Evolutionary conservation across 1,140 invertebrate genomes (phyloP).

Genomic region (Diuraphis noxia): DNA sequence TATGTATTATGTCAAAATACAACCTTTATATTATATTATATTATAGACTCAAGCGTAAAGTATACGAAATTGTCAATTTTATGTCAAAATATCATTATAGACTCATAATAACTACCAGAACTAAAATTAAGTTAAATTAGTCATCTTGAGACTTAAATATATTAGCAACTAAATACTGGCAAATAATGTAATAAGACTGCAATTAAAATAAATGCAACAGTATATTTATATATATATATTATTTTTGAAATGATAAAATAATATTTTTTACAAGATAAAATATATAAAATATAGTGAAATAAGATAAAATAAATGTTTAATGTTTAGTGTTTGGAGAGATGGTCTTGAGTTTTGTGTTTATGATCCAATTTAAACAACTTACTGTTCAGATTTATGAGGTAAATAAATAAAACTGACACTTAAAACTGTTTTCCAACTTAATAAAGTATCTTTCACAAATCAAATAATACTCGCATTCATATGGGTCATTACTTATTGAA

Average conservation of each 20-base stretch:
- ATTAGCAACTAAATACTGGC: neutral
- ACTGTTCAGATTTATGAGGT: slow-evolving; percentile 3
- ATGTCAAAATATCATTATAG: neutral
- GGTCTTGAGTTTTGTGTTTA: neutral
- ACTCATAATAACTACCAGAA: no score
- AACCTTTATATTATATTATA: neutral
- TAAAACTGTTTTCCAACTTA: neutral
- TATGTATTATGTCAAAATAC: neutral
- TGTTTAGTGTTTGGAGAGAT: neutral
- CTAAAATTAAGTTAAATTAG: no score
- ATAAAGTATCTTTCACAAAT: neutral
- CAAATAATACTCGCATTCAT: neutral
- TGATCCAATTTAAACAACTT: slow-evolving; percentile 19
- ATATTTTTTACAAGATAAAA: neutral
- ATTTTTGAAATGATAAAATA: neutral
- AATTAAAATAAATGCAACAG: neutral
- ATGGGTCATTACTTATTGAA: neutral
- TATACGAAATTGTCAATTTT: neutral
- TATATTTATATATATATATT: neutral
- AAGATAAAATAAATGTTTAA: slow-evolving; percentile 15
- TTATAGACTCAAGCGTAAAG: neutral
- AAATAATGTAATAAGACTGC: neutral
- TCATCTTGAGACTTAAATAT: neutral
- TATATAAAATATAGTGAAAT: neutral
- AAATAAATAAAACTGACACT: slow-evolving; percentile 25